Percentiles rank a stretch among this genome's conserved stretches.
These are phyloP conservation scores for Eidolon helvum DNA, from an alignment of 2,113 vertebrate genomes.

Conservation along the genomic window DNA sequence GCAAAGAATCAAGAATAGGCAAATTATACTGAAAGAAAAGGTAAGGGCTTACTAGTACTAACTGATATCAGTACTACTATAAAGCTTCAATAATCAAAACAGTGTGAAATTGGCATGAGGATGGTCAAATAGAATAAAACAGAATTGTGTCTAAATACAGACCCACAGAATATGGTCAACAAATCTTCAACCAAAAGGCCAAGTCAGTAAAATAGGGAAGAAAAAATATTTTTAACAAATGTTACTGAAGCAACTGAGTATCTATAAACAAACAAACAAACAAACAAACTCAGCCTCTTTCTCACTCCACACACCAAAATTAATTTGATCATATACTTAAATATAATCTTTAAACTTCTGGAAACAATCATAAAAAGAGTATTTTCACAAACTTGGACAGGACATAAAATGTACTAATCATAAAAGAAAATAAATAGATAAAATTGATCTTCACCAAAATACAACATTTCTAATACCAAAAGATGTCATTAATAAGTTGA, in stretches of 20 bases:
- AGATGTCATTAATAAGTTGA: neutral
- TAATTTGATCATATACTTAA: neutral
- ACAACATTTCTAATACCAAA: neutral
- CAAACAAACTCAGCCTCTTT: neutral
- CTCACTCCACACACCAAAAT: neutral
- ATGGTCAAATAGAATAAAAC: neutral
- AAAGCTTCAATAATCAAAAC: neutral
- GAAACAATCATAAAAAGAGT: neutral
- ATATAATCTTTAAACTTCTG: neutral
- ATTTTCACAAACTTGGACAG: neutral
- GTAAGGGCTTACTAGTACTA: neutral
- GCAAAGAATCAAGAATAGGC: neutral
- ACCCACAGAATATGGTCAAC: neutral
- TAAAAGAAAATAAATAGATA: neutral
- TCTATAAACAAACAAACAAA: neutral
- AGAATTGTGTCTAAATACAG: neutral
- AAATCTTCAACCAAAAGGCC: neutral
- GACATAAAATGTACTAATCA: neutral
- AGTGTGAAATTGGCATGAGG: neutral
- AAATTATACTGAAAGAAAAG: neutral
- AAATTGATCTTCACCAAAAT: neutral
- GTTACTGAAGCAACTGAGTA: neutral
- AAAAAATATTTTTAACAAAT: constrained; percentile 1
- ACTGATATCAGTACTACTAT: neutral
- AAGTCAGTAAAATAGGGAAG: neutral